phyloP scores from a whole-genome alignment of 2,797 vertebrate genomes.

The Craterocephalus amniculus region DNA sequence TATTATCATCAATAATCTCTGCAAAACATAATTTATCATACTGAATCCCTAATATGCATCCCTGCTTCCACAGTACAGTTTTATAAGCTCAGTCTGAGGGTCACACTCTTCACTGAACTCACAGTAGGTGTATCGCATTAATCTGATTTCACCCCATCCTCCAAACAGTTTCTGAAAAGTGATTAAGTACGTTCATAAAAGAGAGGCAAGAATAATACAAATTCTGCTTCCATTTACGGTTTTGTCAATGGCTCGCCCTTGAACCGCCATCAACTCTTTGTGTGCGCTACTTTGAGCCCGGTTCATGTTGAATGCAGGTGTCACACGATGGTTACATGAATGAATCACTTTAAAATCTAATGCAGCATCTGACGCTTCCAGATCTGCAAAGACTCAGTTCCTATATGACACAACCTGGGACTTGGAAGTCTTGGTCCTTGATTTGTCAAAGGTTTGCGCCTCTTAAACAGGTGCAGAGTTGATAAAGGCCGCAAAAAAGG shows the following conservation, averaged over 20 bases:
- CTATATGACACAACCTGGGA: background rate
- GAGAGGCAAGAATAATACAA: conserved; percentile 5
- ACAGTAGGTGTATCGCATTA: conserved; percentile 20
- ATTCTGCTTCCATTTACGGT: conserved; percentile 5
- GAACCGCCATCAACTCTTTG: conserved; percentile 14
- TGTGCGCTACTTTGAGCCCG: conserved; percentile 1
- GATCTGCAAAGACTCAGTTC: conserved; percentile 1
- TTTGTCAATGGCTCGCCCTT: conserved; percentile 19
- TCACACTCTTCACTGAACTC: conserved; percentile 20
- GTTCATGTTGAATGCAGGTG: conserved; percentile 9
- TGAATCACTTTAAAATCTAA: conserved; percentile 25
- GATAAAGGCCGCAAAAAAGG: no score
- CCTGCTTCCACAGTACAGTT: conserved; percentile 2
- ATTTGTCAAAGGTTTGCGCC: no score
- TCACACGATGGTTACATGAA: background rate
- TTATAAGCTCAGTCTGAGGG: conserved; percentile 18
- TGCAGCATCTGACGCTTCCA: background rate
- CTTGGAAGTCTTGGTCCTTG: background rate
- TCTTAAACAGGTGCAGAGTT: no score
- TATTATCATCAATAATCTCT: conserved; percentile 8
- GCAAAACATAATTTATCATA: conserved; percentile 21
- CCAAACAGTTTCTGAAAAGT: conserved; percentile 1
- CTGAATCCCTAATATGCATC: background rate
- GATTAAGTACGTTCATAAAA: conserved; percentile 21
- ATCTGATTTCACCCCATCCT: conserved; percentile 22